These are phyloP conservation scores for Gerris buenoi DNA, from an alignment of 1,140 invertebrate genomes.

Conservation along the genomic window DNA sequence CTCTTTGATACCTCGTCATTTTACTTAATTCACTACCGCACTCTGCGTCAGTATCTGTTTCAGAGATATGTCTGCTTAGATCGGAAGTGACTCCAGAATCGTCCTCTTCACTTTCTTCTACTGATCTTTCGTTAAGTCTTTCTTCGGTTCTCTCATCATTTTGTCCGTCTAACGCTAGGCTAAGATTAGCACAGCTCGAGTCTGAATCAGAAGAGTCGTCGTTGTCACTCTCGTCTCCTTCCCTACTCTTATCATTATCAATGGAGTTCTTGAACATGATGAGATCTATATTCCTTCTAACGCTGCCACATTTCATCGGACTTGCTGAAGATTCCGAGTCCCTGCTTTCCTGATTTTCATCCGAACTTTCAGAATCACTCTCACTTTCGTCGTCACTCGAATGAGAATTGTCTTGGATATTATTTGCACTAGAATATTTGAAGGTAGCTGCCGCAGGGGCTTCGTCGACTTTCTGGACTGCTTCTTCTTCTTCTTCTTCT, in stretches of 20 bases:
- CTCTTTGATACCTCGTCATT: conserved; percentile 44
- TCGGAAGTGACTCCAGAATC: conserved; percentile 57
- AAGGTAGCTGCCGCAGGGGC: background rate
- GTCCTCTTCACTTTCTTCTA: conserved; percentile 45
- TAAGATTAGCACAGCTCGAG: background rate
- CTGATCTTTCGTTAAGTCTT: conserved; percentile 19
- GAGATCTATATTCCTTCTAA: background rate
- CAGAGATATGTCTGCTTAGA: conserved; percentile 49
- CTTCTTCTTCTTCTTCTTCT: conserved; percentile 10
- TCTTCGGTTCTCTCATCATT: conserved; percentile 3
- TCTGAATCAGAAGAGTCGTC: conserved; percentile 7
- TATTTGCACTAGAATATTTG: background rate
- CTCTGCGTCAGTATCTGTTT: conserved; percentile 47
- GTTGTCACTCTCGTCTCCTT: conserved; percentile 11
- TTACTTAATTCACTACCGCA: conserved; percentile 36
- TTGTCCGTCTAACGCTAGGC: conserved; percentile 2
- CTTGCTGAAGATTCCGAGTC: conserved; percentile 16
- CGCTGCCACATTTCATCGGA: background rate
- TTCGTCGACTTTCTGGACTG: conserved; percentile 1
- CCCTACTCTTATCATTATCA: conserved; percentile 12
- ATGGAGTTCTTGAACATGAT: background rate
- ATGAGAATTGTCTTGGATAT: background rate
- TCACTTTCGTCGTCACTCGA: background rate
- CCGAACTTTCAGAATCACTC: conserved; percentile 7
- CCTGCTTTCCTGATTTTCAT: conserved; percentile 6